Base-by-base conservation (phyloP, 1,140 invertebrate genomes). In the Drosophila eugracilis region DNA sequence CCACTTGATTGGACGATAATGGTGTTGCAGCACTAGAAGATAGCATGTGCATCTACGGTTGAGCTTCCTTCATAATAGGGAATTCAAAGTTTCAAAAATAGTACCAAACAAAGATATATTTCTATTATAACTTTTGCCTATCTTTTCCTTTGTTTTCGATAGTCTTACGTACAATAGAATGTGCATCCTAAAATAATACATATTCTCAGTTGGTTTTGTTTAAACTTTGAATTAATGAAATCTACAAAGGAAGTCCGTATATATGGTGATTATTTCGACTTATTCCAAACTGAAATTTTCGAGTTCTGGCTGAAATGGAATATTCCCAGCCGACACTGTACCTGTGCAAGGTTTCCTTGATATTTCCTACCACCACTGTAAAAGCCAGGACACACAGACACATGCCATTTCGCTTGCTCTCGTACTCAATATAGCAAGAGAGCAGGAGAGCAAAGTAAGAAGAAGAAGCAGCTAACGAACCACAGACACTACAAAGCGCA, bases 401-500 rank as follows among this genome's bases (percentile, higher is more conserved):
- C 17, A 1, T 17, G 22, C 45, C 30, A 12, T 69, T 62, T 69
- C 62, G 28, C 60, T 53, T 24, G 10, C 36, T 26, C 62, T 50
- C 9, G 32, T 28, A 14, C 28, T 14, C 47, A 48, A 14, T 24
- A 17, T 19, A 19, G 17, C n/a, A 36, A 12, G 14, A 39, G 15
- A 19, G 58, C 2, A 44, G 32, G 24, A 9, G n/a, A n/a, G n/a
- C n/a, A n/a, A n/a, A n/a, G n/a, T n/a, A n/a, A n/a, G 15, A 39
- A 37, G 21, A 9, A 14, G 36, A n/a, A 24, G 58, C 15, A 14
- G 36, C 48, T 54, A 47, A 60, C 57, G 65, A 80, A 63, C 77
- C 77, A 80, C 77, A 75, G 77, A 80, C 77, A 79, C 77, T 80
- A 66, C 71, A 80, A 75, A 79, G 71, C 71, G 42, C 77, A 80